Evolutionary conservation across 2,113 vertebrate species (phyloP).

Genomic region (Psittacula cyanocephala): DNA sequence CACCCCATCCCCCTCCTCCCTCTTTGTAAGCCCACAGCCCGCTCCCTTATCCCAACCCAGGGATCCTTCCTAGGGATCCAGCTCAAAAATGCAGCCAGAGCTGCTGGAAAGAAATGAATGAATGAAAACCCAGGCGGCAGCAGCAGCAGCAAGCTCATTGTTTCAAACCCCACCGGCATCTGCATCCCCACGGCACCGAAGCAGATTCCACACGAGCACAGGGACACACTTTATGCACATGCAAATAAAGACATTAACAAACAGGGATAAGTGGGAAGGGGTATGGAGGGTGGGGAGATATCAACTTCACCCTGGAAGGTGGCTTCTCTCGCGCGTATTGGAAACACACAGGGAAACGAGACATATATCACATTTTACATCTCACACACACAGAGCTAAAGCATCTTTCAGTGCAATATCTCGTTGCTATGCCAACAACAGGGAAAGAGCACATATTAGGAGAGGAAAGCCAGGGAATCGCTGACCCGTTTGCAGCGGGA

Average conservation of each 20-base stretch:
- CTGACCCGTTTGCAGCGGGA: conserved; percentile 51
- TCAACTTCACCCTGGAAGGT: conserved; percentile 47
- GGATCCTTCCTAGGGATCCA: conserved; percentile 57
- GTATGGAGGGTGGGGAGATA: background rate
- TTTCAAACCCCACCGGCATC: conserved; percentile 45
- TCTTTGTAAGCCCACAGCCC: conserved; percentile 40
- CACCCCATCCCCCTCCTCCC: conserved; percentile 46
- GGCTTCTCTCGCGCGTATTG: conserved; percentile 39
- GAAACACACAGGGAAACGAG: conserved; percentile 33
- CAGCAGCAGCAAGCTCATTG: conserved; percentile 59
- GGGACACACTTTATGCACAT: conserved; percentile 16
- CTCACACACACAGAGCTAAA: conserved; percentile 37
- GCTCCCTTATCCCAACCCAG: conserved; percentile 38
- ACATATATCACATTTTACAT: background rate
- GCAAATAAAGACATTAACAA: conserved; percentile 47
- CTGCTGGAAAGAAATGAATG: conserved; percentile 73
- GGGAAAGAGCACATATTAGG: conserved; percentile 54
- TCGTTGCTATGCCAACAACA: conserved; percentile 86
- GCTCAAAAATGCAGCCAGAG: conserved; percentile 63
- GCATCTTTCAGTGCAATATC: conserved; percentile 53
- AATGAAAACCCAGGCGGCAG: conserved; percentile 47
- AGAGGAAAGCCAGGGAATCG: background rate
- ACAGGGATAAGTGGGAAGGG: background rate
- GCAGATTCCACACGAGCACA: background rate
- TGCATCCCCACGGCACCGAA: background rate